Evolutionary conservation across 2,888 invertebrate species (phyloP).

Genomic region (Luperina testacea): DNA sequence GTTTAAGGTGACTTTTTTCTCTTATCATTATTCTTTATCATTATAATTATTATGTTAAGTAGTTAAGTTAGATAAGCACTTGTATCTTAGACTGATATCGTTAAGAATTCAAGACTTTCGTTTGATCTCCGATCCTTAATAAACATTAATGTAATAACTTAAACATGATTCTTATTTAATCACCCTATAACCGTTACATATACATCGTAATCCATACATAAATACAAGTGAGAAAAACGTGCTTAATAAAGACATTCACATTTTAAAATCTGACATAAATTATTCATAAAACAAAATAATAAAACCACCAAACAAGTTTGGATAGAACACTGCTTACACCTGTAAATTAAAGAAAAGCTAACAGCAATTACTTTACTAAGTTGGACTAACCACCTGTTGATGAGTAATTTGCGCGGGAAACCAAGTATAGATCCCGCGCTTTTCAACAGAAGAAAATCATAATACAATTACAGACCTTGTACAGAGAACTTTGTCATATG

Average conservation of each 20-base stretch:
- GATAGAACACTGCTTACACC: background rate
- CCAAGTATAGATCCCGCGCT: constrained; percentile 24
- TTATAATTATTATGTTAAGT: constrained; percentile 32
- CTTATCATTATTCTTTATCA: constrained; percentile 43
- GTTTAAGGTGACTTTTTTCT: constrained; percentile 61
- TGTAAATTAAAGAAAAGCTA: background rate
- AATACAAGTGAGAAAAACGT: constrained; percentile 35
- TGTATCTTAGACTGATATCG: constrained; percentile 82
- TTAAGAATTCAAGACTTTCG: constrained; percentile 89
- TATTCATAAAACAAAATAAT: constrained; percentile 1
- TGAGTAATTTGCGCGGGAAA: constrained; percentile 36
- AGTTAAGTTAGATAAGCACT: constrained; percentile 62
- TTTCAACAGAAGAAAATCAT: background rate
- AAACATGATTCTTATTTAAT: constrained; percentile 62
- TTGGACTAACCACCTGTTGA: background rate
- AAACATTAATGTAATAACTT: constrained; percentile 75
- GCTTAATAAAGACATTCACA: constrained; percentile 16
- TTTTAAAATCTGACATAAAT: constrained; percentile 3
- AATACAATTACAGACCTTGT: background rate
- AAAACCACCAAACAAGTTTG: constrained; percentile 14
- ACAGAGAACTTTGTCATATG: background rate
- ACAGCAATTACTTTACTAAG: background rate
- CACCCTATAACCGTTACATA: constrained; percentile 30
- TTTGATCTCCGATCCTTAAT: constrained; percentile 89
- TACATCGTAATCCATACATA: constrained; percentile 19